Evolutionary conservation across 92 coral and sea anemone species (phyloP), one percentile per base, ranked within the genome.

Genomic region (Porites evermanni): DNA sequence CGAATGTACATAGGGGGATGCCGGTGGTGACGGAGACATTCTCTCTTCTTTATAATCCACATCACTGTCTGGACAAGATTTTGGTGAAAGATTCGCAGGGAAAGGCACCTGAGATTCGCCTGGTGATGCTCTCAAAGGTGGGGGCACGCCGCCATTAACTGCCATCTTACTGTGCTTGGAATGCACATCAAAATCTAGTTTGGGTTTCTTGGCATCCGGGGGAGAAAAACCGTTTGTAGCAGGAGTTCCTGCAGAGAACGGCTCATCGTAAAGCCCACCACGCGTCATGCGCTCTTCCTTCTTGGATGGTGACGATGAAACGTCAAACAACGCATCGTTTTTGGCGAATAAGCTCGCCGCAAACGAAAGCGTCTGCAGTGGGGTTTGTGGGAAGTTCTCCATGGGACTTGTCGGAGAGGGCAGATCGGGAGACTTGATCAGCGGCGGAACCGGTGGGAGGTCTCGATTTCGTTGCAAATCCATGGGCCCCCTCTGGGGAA

Each of bases 371-470:
- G 87, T 83, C 88, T 85, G 88, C 1, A 85, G 64, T 10, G 88
- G 77, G 0, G 69, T 68, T 53, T 77, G 52, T 11, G 82, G 88
- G 66, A 78, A 58, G 67, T 75, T 67, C 12, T 85, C 90, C 78
- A 82, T 78, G 44, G 95, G 93, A 67, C 93, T 92, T 6, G 89
- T 89, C 5, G 95, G 95, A 20, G 91, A 87, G 21, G 91, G 91
- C 14, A 87, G 86, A 71, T 72, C 77, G 7, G 91, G 80, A n/a
- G 94, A 84, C 17, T 91, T 84, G 70, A 92, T 86, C 29, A 92
- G 83, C 8, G 95, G 88, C 29, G 95, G 95, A 60, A 92, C 91
- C 63, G 95, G 95, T 0, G 95, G 95, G 17, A 92, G 95, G 29
- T 91, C 93, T 18, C 74, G 75, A 24, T 88, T 88, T 23, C 88